Percentiles rank a stretch among this genome's conserved stretches.
phyloP scores from a whole-genome alignment of 2,797 vertebrate genomes.

The Falco novaeseelandiae region DNA sequence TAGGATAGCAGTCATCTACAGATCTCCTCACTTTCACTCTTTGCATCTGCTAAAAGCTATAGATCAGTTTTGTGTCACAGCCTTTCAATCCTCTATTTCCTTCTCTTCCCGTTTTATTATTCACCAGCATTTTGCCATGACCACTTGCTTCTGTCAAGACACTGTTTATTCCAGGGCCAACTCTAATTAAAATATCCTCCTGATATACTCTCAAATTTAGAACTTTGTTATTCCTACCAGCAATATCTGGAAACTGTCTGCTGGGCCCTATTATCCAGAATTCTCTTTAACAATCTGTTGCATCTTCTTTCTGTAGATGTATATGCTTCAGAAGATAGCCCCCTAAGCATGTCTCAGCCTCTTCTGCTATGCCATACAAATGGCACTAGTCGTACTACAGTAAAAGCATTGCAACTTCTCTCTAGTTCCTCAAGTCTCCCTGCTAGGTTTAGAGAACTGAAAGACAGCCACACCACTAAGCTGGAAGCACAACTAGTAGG shows the following conservation, averaged over 20 bases:
- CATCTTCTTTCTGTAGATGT: neutral
- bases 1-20: neutral
- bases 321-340: neutral
- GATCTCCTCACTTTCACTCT: neutral
- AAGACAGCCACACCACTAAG: neutral
- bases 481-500: neutral
- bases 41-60: neutral
- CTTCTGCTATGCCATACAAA: neutral
- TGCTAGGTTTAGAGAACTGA: neutral
- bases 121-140: neutral
- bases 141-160: neutral
- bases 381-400: neutral
- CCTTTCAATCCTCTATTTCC: neutral
- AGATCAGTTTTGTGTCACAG: neutral
- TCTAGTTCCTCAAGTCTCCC: neutral
- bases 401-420: neutral
- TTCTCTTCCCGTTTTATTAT: neutral
- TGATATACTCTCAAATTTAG: neutral
- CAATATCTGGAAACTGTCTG: neutral
- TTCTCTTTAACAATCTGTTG: neutral
- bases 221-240: neutral
- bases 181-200: neutral
- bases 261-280: neutral
- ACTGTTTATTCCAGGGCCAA: neutral
- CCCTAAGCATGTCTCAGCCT: neutral